phyloP scores from a whole-genome alignment of 2,113 vertebrate species.

The Tachuris rubrigastra region DNA sequence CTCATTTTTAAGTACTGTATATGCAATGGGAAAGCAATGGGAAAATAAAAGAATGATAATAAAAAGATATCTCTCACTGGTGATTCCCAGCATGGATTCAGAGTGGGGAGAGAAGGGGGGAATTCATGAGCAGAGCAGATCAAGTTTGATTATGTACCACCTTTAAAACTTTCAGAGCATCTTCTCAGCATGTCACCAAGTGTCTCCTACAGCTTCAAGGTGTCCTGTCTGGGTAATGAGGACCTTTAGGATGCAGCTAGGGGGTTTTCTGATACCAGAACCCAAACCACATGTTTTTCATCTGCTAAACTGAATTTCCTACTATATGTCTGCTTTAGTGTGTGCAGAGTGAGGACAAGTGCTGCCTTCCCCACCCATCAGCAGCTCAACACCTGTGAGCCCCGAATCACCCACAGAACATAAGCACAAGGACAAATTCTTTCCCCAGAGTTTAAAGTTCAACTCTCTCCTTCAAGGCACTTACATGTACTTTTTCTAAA shows the following conservation, averaged over 20 bases:
- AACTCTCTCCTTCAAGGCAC: neutral
- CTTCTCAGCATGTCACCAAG: rapidly evolving
- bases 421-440: neutral
- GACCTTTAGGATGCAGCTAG: neutral
- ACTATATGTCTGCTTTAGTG: neutral
- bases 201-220: neutral
- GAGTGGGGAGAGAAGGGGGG: neutral
- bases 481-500: neutral
- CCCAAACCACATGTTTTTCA: neutral
- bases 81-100: neutral
- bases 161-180: neutral
- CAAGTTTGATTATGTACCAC: neutral
- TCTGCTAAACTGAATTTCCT: neutral
- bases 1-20: slow-evolving; percentile 64
- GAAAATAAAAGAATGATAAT: slow-evolving; percentile 67
- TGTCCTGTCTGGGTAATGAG: neutral
- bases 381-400: neutral
- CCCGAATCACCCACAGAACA: neutral
- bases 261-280: neutral
- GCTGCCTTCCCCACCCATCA: neutral
- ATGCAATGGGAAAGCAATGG: neutral
- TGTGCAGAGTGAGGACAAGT: neutral
- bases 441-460: neutral
- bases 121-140: neutral
- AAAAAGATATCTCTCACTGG: neutral